Conservation (phyloP, 2,888 invertebrate genomes). For the Metallyticus violacea region DNA sequence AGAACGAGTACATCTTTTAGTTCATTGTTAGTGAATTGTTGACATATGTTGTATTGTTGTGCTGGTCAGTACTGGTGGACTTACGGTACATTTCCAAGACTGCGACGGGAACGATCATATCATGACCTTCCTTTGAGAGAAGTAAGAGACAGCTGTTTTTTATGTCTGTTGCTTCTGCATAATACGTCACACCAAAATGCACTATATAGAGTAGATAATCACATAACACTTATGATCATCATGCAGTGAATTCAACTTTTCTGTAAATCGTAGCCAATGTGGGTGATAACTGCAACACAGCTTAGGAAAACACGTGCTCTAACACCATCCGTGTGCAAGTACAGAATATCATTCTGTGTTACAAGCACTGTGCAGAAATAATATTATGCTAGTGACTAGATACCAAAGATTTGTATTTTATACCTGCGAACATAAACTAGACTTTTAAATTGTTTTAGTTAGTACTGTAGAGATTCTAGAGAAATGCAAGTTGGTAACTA, state of each 20-base stretch:
- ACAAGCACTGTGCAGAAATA: too few species aligned
- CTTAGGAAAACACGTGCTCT: too few species aligned
- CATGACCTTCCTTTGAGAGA: slow-evolving; percentile 76
- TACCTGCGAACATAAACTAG: too few species aligned
- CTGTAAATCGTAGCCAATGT: too few species aligned
- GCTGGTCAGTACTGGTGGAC: slow-evolving; percentile 32
- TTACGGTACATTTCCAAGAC: slow-evolving; percentile 69
- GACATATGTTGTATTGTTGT: neutral
- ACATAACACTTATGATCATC: neutral
- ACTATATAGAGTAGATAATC: neutral
- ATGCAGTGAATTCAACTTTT: neutral
- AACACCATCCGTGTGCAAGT: too few species aligned
- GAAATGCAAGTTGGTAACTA: too few species aligned
- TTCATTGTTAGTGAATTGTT: neutral
- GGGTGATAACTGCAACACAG: too few species aligned
- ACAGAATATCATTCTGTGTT: too few species aligned
- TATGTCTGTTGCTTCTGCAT: slow-evolving; percentile 13
- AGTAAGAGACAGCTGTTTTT: slow-evolving; percentile 57
- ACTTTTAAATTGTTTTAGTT: too few species aligned
- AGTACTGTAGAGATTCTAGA: too few species aligned
- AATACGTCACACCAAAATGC: neutral
- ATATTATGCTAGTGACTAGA: too few species aligned
- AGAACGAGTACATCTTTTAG: neutral
- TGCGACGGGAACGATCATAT: slow-evolving; percentile 74
- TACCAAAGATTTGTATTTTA: too few species aligned